Evolutionary conservation across 2,888 invertebrate species (phyloP), one percentile per base, ranked within the genome.

Genomic region (Pterostichus niger): DNA sequence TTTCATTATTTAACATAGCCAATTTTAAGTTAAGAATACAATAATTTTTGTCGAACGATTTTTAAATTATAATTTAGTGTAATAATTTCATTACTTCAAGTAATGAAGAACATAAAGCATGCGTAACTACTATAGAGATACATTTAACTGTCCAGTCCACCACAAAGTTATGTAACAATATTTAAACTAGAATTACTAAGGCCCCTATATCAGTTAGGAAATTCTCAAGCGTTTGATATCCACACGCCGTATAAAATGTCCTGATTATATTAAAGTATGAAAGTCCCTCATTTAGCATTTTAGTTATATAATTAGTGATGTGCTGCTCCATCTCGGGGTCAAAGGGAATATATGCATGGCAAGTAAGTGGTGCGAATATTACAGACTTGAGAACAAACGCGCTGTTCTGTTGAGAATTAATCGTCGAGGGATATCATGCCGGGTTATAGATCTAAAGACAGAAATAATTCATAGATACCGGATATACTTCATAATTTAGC

Each of bases 321-420:
- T 56, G 17, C 15, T 56, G 15, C 17, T 56, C 13, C 24, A 13
- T 56, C 56, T 56, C n/a, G 3, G 44, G 46, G 61, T 78, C 78
- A 78, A 78, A 78, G 78, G 17, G 78, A 78, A 78, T 78, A 35
- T 78, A 78, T 78, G 44, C 78, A 78, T 78, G 61, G 15, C 40
- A 56, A 59, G 59, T 78, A 78, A 78, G 59, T 78, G 77, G 77
- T 40, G 17, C 11, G 59, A 54, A 40, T 77, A 59, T 77, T 52
- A 75, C 71, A 13, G 64, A n/a, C 17, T 71, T 35, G n/a, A 1
- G 75, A 75, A 75, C 75, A 75, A 75, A 75, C 75, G 33, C n/a
- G 31, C 52, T 11, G 33, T 40, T 33, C 49, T 75, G 52, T 75
- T 24, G 75, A 75, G 75, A 75, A n/a, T 52, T 75, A 31, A 52